Conservation (phyloP, 2,888 invertebrate species). For the Habroteleia sp. region DNA sequence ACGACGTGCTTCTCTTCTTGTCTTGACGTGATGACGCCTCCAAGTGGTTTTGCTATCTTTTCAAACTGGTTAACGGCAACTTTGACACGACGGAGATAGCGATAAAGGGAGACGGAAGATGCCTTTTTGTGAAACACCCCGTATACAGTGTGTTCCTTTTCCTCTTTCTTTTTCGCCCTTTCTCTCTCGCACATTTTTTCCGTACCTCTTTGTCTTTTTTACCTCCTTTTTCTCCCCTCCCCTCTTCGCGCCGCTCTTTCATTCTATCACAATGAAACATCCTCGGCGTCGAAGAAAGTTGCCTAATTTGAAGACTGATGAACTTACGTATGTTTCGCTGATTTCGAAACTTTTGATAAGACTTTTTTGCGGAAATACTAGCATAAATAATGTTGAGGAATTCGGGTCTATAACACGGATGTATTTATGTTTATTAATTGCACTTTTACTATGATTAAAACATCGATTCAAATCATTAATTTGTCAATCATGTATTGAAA, state of each 20-base stretch:
- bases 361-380: too few relatives aligned
- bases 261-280: constrained; percentile 10
- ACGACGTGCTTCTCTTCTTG: constrained; percentile 64
- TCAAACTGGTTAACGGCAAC: constrained; percentile 63
- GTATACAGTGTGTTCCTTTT: constrained; percentile 14
- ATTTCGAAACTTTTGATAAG: too few relatives aligned
- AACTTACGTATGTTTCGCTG: constrained; percentile 45
- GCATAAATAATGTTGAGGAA: too few relatives aligned
- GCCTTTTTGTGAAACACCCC: constrained; percentile 47
- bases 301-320: constrained; percentile 31
- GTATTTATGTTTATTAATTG: too few relatives aligned
- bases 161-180: constrained; percentile 1
- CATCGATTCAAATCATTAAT: too few relatives aligned
- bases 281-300: constrained; percentile 25
- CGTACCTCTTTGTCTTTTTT: background rate
- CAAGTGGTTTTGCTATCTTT: constrained; percentile 64
- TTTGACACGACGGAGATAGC: constrained; percentile 49
- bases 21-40: constrained; percentile 60
- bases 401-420: too few relatives aligned
- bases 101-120: constrained; percentile 21
- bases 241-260: too few relatives aligned
- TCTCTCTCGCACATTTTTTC: too few relatives aligned
- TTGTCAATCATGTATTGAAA: too few relatives aligned
- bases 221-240: too few relatives aligned
- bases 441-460: too few relatives aligned